Percentiles rank a stretch among this genome's conserved stretches.
Conservation (phyloP, 2,888 invertebrate species). For the Pheosia tremula region DNA sequence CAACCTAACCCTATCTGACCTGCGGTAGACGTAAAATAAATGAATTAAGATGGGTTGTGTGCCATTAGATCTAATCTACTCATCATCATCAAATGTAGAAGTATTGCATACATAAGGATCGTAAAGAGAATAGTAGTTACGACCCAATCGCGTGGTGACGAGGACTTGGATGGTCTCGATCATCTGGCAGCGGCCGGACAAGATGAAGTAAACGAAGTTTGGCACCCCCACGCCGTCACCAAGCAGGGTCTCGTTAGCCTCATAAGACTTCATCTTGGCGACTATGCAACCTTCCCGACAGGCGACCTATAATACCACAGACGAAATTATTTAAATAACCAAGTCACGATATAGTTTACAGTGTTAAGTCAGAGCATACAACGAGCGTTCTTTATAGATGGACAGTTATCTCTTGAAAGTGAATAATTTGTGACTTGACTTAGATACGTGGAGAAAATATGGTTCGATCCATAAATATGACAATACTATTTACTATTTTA, state of each 20-base stretch:
- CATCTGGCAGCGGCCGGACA: conserved; percentile 85
- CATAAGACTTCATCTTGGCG: conserved; percentile 84
- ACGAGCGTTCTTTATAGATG: too few relatives aligned
- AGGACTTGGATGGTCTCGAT: conserved; percentile 83
- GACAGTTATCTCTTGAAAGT: too few relatives aligned
- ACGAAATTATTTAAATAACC: background rate
- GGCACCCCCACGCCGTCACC: conserved; percentile 79
- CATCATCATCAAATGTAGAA: background rate
- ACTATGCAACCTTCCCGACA: conserved; percentile 87
- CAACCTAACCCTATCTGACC: too few relatives aligned
- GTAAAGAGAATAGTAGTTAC: conserved; percentile 72
- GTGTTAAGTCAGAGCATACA: too few relatives aligned
- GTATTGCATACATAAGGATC: conserved; percentile 70
- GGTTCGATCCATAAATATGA: too few relatives aligned
- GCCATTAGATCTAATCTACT: too few relatives aligned
- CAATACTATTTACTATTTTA: background rate
- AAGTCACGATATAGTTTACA: too few relatives aligned
- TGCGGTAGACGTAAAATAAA: too few relatives aligned
- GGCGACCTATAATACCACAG: conserved; percentile 62
- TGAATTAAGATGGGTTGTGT: too few relatives aligned
- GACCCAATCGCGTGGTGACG: conserved; percentile 57
- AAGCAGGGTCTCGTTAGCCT: conserved; percentile 80
- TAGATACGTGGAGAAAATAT: background rate
- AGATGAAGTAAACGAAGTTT: conserved; percentile 82
- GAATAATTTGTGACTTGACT: too few relatives aligned